Evolutionary conservation across 2,113 vertebrate genomes (phyloP), one percentile per base, ranked within the genome.

Genomic region (Lampris megalopsis): DNA sequence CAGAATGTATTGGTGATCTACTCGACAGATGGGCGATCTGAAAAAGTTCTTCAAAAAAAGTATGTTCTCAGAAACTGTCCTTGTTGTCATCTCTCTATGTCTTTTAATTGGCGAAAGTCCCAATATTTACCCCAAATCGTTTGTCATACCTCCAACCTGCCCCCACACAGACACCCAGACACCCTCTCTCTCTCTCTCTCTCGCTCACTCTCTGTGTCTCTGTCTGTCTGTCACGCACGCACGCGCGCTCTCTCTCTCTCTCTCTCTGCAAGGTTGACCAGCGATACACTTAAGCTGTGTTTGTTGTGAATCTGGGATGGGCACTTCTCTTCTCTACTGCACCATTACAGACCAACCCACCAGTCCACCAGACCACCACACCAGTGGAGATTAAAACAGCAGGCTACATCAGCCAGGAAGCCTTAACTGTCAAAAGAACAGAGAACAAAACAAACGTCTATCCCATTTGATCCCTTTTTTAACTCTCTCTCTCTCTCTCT

Each of bases 401-500:
- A 53, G 65, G 50, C 53, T 70, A 36, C 75, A 79, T 73, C 68
- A 77, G 74, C 78, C 66, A 45, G 73, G 79, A 87, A 81, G 68
- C 79, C 59, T 86, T 64, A 35, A 42, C 71, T 80, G 80, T 85
- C 65, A 69, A 69, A 24, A 84, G 66, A 73, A 65, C 48, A 77
- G 68, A 75, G 87, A 90, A 89, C 81, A 89, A 92, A 89, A 87
- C 80, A 87, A 73, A 77, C 73, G 67, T 77, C 79, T 85, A 82
- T 84, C 75, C 75, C 37, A 80, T 89, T 90, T 93, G 88, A 91
- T 88, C 88, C 80, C 73, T 75, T 69, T 78, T 89, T 79, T 77
- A 72, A 75, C 78, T 82, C 87, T 68, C 48, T 48, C 48, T 48
- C 49, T 79, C 63, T 63, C 67, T 65, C 68, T 86, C 49, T 82